Evolutionary conservation across 2,797 vertebrate genomes (phyloP).

Genomic region (Pseudochromis fuscus): DNA sequence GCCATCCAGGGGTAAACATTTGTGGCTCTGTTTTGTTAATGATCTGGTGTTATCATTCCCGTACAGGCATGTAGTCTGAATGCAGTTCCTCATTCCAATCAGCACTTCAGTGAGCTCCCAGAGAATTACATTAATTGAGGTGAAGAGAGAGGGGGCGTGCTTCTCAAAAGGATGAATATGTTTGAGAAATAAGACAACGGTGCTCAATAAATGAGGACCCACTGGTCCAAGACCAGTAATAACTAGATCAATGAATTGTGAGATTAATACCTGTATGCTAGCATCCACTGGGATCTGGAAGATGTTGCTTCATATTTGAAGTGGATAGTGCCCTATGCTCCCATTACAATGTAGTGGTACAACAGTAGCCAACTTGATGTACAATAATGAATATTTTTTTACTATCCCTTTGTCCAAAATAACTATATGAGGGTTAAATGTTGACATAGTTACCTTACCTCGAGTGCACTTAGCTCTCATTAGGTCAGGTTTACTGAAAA

Average conservation of each 20-base stretch:
- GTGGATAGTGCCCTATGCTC: slow-evolving; percentile 9
- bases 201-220: slow-evolving; percentile 59
- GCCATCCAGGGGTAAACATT: slow-evolving; percentile 63
- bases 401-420: not conserved
- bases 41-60: slow-evolving; percentile 75
- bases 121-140: slow-evolving; percentile 78
- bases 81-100: slow-evolving; percentile 72
- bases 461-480: not conserved
- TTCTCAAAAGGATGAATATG: slow-evolving; percentile 55
- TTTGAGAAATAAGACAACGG: slow-evolving; percentile 47
- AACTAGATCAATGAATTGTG: slow-evolving; percentile 61
- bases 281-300: slow-evolving; percentile 43
- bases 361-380: slow-evolving; percentile 7
- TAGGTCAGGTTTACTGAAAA: not conserved
- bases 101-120: slow-evolving; percentile 53
- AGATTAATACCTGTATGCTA: slow-evolving; percentile 57
- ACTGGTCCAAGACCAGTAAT: slow-evolving; percentile 67
- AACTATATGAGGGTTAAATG: slow-evolving; percentile 1
- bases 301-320: slow-evolving; percentile 38
- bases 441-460: not conserved
- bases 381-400: slow-evolving; percentile 29
- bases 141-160: slow-evolving; percentile 56
- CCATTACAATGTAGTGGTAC: slow-evolving; percentile 12
- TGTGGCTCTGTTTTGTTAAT: slow-evolving; percentile 71
- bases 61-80: slow-evolving; percentile 71